Percentiles rank a stretch among this genome's conserved stretches.
These are phyloP conservation scores for Cremastinae sp. DNA, from an alignment of 2,888 invertebrate genomes.

Conservation along the genomic window DNA sequence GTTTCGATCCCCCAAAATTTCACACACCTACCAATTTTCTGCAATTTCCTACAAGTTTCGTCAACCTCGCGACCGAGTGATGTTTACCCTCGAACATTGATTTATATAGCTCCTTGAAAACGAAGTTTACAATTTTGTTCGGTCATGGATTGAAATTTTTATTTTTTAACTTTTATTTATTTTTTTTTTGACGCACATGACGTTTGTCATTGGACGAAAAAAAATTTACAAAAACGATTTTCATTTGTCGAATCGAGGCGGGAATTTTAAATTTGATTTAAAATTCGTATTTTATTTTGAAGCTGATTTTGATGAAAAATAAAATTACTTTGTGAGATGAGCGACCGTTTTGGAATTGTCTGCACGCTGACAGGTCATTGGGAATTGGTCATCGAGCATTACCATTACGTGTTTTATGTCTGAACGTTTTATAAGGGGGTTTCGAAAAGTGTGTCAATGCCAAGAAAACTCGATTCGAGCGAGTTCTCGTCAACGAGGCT, in stretches of 20 bases:
- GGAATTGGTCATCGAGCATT: slow-evolving; percentile 42
- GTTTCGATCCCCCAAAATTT: slow-evolving; percentile 15
- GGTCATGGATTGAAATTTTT: too few relatives aligned
- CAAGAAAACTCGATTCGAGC: slow-evolving; percentile 54
- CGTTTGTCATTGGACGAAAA: too few relatives aligned
- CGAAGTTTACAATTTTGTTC: too few relatives aligned
- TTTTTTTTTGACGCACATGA: too few relatives aligned
- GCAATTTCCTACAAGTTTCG: not conserved
- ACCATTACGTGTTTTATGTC: slow-evolving; percentile 44
- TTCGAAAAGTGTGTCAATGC: slow-evolving; percentile 60
- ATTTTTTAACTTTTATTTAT: too few relatives aligned
- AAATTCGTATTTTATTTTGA: too few relatives aligned
- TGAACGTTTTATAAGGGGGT: slow-evolving; percentile 16
- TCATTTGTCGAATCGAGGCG: not conserved
- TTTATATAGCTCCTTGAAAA: too few relatives aligned
- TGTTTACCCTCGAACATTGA: too few relatives aligned
- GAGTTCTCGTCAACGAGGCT: slow-evolving; percentile 40
- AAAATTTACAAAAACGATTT: not conserved
- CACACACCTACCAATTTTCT: slow-evolving; percentile 11
- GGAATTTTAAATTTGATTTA: not conserved
- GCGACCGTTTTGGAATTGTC: slow-evolving; percentile 20
- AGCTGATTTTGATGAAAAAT: too few relatives aligned
- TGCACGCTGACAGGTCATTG: slow-evolving; percentile 24
- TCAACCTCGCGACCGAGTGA: not conserved
- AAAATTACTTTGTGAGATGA: slow-evolving; percentile 4